phyloP scores from a whole-genome alignment of 2,113 vertebrate species.

The Entelurus aequoreus region DNA sequence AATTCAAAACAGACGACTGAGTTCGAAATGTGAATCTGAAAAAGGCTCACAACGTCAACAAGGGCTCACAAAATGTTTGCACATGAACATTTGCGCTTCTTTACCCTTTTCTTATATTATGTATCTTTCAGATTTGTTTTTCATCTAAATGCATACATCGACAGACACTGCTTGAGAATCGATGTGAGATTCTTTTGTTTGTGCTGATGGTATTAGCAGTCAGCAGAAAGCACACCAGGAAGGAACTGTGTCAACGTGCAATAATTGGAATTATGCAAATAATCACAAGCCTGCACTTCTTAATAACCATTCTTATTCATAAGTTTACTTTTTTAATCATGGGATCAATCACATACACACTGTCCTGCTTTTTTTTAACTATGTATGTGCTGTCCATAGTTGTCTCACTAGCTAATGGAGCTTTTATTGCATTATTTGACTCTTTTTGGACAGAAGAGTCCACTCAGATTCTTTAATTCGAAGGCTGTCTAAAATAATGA shows the following conservation, averaged over 20 bases:
- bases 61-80: not conserved
- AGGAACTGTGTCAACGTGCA: conserved; percentile 64
- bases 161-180: conserved; percentile 19
- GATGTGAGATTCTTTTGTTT: conserved; percentile 55
- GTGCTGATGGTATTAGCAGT: conserved; percentile 67
- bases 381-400: conserved; percentile 52
- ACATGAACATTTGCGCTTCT: not conserved
- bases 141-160: not conserved
- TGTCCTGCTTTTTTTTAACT: conserved; percentile 30
- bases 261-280: conserved; percentile 73
- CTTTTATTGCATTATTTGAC: conserved; percentile 34
- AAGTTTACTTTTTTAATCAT: conserved; percentile 58
- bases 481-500: no score
- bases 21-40: not conserved
- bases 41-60: not conserved
- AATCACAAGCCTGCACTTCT: conserved; percentile 49
- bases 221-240: conserved; percentile 68
- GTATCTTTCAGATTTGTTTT: conserved; percentile 1
- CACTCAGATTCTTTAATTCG: no score
- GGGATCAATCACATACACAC: conserved; percentile 40
- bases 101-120: not conserved
- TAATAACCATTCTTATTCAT: conserved; percentile 61
- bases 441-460: no score
- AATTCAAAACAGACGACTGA: not conserved
- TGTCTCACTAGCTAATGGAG: conserved; percentile 50